phyloP scores from a whole-genome alignment of 1,140 invertebrate species.

The Ooceraea biroi region DNA sequence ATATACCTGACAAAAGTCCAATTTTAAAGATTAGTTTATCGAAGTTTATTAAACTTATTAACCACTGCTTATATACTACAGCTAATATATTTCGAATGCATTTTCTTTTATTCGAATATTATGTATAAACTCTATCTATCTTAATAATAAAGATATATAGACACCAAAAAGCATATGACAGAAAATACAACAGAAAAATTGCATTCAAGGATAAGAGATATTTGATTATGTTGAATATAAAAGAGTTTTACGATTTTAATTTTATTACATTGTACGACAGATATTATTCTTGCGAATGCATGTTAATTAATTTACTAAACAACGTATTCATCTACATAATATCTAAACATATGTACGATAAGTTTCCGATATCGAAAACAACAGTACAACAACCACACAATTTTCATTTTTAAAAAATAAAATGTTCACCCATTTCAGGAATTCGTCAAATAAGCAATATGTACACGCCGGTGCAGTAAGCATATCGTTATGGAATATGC shows the following conservation, averaged over 20 bases:
- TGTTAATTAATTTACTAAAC: background rate
- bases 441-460: background rate
- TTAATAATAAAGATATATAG: conserved; percentile 14
- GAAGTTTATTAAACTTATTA: conserved; percentile 3
- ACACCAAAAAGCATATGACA: background rate
- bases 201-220: background rate
- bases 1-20: background rate
- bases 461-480: background rate
- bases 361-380: too few relatives aligned
- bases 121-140: background rate
- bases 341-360: too few relatives aligned
- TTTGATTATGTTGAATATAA: background rate
- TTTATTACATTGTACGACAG: background rate
- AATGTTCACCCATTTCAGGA: background rate
- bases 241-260: background rate
- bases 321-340: background rate
- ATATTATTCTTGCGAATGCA: background rate
- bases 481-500: background rate
- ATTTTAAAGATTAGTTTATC: too few relatives aligned
- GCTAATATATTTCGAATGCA: background rate
- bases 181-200: conserved; percentile 4
- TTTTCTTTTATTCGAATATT: conserved; percentile 3
- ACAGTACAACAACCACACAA: too few relatives aligned
- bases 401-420: too few relatives aligned
- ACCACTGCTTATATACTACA: background rate